A percentile compares a stretch with the other conserved stretches of the same genome.
These are phyloP conservation scores for Sarcophilus harrisii DNA, from an alignment of 2,797 vertebrate species.

Conservation along the genomic window DNA sequence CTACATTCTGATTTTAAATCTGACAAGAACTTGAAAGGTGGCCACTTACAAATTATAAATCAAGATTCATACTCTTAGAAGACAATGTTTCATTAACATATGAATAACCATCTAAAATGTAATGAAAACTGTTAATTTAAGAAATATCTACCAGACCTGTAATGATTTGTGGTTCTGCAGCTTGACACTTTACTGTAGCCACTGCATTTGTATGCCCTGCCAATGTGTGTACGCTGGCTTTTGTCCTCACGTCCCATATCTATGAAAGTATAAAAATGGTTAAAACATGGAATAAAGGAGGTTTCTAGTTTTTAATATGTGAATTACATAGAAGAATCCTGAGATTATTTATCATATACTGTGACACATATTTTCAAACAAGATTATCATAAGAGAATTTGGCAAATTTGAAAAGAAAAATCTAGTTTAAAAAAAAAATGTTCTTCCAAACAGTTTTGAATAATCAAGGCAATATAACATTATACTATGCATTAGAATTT, in stretches of 20 bases:
- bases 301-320: not conserved
- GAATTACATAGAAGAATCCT: not conserved
- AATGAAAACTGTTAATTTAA: not conserved
- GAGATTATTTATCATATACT: not conserved
- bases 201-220: conserved; percentile 98
- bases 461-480: not conserved
- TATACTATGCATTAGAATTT: not conserved
- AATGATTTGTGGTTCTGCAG: conserved; percentile 96
- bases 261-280: conserved; percentile 75
- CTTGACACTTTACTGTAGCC: conserved; percentile 96
- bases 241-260: conserved; percentile 98
- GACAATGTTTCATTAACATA: not conserved
- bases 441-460: not conserved
- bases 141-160: conserved; percentile 88
- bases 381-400: not conserved
- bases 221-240: conserved; percentile 97
- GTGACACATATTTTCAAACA: not conserved
- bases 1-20: conserved; percentile 7
- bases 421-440: not conserved
- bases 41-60: not conserved
- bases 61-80: not conserved
- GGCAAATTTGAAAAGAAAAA: not conserved
- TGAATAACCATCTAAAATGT: not conserved
- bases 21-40: conserved; percentile 23
- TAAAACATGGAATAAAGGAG: not conserved